Conservation (phyloP, 1,140 invertebrate species). For the Trypoxylus dichotomus region DNA sequence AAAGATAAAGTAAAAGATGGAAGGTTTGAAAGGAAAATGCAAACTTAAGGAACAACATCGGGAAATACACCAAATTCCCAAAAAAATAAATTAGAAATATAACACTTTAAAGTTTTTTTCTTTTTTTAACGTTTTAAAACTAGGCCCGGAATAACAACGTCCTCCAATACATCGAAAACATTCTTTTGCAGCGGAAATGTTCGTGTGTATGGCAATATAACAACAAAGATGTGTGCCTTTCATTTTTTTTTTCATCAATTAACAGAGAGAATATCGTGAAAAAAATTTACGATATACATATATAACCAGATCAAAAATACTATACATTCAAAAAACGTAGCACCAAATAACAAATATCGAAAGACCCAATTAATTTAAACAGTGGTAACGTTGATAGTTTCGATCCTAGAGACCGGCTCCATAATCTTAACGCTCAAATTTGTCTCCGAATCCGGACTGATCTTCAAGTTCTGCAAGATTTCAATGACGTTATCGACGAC, state of each 20-base stretch:
- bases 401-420: constrained; percentile 56
- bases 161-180: no score
- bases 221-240: not conserved
- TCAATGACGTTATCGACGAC: constrained; percentile 61
- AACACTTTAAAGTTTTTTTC: no score
- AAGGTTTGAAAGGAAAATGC: not conserved
- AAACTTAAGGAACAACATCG: not conserved
- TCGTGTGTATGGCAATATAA: not conserved
- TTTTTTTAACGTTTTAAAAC: no score
- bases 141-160: no score
- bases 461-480: constrained; percentile 58
- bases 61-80: no score
- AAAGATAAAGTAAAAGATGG: not conserved
- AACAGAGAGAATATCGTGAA: not conserved
- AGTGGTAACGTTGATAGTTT: constrained; percentile 56
- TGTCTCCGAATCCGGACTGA: constrained; percentile 45
- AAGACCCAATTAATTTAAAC: constrained; percentile 49
- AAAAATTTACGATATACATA: not conserved
- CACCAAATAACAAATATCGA: constrained; percentile 7
- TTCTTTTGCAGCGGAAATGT: no score
- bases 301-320: not conserved
- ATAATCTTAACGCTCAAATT: constrained; percentile 55
- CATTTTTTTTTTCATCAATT: not conserved
- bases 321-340: constrained; percentile 5
- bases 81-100: no score